Percentiles rank a stretch among this genome's conserved stretches.
These are phyloP conservation scores for Phocides pigmalion DNA, from an alignment of 1,140 invertebrate genomes.

Conservation along the genomic window DNA sequence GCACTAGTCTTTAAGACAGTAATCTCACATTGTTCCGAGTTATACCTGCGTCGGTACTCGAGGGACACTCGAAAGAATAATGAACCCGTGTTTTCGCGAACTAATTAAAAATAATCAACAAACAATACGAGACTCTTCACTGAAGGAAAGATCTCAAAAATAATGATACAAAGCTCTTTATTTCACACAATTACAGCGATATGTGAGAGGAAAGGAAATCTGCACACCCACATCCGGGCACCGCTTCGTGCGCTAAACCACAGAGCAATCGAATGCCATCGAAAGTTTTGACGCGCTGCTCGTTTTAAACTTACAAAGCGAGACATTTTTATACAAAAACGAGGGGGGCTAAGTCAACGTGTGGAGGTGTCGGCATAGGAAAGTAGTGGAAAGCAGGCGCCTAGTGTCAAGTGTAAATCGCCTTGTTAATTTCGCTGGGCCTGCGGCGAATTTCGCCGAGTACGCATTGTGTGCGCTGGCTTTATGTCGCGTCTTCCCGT, in stretches of 20 bases:
- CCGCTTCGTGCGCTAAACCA: slow-evolving; percentile 42
- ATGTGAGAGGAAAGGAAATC: slow-evolving; percentile 47
- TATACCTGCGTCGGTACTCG: slow-evolving; percentile 35
- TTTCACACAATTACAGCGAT: slow-evolving; percentile 78
- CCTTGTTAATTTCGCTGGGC: slow-evolving; percentile 81
- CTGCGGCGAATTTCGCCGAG: slow-evolving; percentile 82
- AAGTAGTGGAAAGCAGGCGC: slow-evolving; percentile 77
- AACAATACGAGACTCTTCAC: slow-evolving; percentile 55
- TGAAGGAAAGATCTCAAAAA: slow-evolving; percentile 61
- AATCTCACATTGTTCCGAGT: slow-evolving; percentile 55
- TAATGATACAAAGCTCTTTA: slow-evolving; percentile 78
- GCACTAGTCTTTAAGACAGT: slow-evolving; percentile 52
- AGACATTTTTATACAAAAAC: slow-evolving; percentile 44
- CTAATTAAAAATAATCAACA: slow-evolving; percentile 61
- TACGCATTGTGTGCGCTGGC: slow-evolving; percentile 80
- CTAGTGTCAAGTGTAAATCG: slow-evolving; percentile 83
- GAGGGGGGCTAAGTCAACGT: slow-evolving; percentile 51
- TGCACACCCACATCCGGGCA: slow-evolving; percentile 42
- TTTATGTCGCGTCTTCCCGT: slow-evolving; percentile 82
- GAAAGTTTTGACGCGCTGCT: slow-evolving; percentile 33
- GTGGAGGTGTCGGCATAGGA: slow-evolving; percentile 54
- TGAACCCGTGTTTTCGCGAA: slow-evolving; percentile 51
- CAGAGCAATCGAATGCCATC: slow-evolving; percentile 47
- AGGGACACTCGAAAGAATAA: slow-evolving; percentile 52
- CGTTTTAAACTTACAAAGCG: slow-evolving; percentile 33